Base-by-base conservation (phyloP, 2,113 vertebrate species). In the Tretioscincus oriximinensis region DNA sequence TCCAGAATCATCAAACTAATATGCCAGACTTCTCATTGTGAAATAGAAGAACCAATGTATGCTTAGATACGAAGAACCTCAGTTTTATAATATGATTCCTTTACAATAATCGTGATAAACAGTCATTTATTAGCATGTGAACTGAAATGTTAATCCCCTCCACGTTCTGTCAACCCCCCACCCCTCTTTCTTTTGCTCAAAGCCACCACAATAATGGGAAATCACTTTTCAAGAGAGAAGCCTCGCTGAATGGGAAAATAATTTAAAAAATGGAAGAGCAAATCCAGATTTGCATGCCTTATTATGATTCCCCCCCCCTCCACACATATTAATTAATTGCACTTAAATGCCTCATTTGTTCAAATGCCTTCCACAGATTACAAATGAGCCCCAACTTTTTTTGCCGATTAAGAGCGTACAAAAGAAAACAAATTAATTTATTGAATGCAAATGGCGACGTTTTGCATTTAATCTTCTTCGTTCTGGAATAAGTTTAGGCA, bases 401-500 rank as follows among this genome's bases (percentile, higher is more conserved):
- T 67, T 64, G n/a, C 11, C 21, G 64, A 81, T 75, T 77, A 87
- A 65, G 86, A 78, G 73, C 11, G 82, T 78, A 85, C 11, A 83
- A 86, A 83, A 49, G 49, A 9, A 84, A 85, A 78, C n/a, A 84
- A 58, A 35, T 4, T 67, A 83, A 85, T 73, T 35, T 85, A 76
- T 65, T 84, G 47, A 87, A 84, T 81, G 54, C 1, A 88, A 90
- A 85, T 69, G 1, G 41, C 75, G 87, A 8, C 9, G 86, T 76
- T 70, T 41, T 69, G 31, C 78, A 72, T 80, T 81, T 86, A 71
- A 78, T 73, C 66, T 91, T 88, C 74, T 67, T 72, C 72, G 26
- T 85, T 84, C 73, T 77, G 88, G 21, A 87, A 86, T 86, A 76
- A n/a, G 2, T 84, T 92, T 84, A 86, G 81, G 68, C 31, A 92